A percentile compares a stretch with the other conserved stretches of the same genome.
These are phyloP conservation scores for Sepioteuthis lessoniana DNA, from an alignment of 2,888 invertebrate species.

Conservation along the genomic window DNA sequence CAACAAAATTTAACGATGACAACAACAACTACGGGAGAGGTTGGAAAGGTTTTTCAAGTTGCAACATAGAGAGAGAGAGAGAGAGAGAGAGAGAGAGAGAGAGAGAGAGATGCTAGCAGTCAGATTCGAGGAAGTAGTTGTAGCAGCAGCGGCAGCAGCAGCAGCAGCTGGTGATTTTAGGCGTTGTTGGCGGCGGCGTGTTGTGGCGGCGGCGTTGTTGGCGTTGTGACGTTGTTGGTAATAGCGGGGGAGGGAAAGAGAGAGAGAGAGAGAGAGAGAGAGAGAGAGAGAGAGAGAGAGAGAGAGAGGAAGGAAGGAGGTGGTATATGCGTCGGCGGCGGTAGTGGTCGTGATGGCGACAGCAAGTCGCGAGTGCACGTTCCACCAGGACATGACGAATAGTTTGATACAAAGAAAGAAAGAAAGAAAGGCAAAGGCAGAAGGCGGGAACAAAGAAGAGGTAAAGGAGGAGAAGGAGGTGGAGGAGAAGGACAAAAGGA, in stretches of 20 bases:
- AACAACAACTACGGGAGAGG: neutral
- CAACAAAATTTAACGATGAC: neutral
- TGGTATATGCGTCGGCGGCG: neutral
- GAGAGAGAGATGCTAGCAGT: neutral
- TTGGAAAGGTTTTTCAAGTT: neutral
- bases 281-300: neutral
- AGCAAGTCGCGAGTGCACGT: conserved; percentile 1
- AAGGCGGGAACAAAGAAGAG: neutral
- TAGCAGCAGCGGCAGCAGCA: neutral
- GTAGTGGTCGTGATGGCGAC: conserved; percentile 20
- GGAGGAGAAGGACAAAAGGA: neutral
- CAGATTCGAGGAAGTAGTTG: neutral
- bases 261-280: neutral
- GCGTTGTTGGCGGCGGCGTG: too few species aligned
- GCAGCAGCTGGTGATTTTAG: neutral
- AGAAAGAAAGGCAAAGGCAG: neutral
- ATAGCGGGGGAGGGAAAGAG: neutral
- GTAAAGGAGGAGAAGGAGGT: neutral
- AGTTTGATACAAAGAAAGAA: conserved; percentile 1
- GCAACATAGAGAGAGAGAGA: neutral
- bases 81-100: too few species aligned
- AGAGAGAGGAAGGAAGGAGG: neutral
- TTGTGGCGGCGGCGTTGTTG: neutral
- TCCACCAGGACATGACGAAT: conserved; percentile 23
- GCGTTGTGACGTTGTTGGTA: neutral